Evolutionary conservation across 2,888 invertebrate genomes (phyloP).

Genomic region (Diachrysia chrysitis): DNA sequence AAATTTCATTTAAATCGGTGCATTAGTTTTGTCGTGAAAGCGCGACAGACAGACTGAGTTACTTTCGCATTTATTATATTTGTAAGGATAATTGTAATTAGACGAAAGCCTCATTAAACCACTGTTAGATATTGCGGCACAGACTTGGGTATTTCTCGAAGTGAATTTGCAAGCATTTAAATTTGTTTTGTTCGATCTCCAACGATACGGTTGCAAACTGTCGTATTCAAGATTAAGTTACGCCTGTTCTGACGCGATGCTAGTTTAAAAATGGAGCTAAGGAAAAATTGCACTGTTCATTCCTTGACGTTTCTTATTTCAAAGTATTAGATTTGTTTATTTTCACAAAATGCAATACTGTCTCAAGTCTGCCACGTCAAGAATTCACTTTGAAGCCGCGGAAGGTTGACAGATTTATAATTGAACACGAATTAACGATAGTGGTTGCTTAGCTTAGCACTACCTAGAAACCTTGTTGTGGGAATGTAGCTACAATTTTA

Average conservation of each 20-base stretch:
- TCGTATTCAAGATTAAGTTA: background rate
- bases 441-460: background rate
- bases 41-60: too few species aligned
- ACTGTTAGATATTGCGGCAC: background rate
- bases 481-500: background rate
- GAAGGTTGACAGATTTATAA: background rate
- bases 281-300: background rate
- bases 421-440: slow-evolving; percentile 1
- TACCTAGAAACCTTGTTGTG: background rate
- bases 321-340: background rate
- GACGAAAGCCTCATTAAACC: background rate
- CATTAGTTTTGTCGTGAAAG: too few species aligned
- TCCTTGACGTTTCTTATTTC: background rate
- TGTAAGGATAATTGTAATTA: too few species aligned
- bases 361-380: background rate
- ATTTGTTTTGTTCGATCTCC: background rate
- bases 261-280: background rate
- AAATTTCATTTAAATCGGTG: too few species aligned
- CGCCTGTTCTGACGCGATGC: background rate
- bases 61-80: too few species aligned
- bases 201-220: background rate
- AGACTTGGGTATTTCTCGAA: too few species aligned
- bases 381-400: background rate
- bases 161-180: background rate
- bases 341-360: background rate